Conservation (phyloP, 1,140 invertebrate species). For the Drosophila auraria region DNA sequence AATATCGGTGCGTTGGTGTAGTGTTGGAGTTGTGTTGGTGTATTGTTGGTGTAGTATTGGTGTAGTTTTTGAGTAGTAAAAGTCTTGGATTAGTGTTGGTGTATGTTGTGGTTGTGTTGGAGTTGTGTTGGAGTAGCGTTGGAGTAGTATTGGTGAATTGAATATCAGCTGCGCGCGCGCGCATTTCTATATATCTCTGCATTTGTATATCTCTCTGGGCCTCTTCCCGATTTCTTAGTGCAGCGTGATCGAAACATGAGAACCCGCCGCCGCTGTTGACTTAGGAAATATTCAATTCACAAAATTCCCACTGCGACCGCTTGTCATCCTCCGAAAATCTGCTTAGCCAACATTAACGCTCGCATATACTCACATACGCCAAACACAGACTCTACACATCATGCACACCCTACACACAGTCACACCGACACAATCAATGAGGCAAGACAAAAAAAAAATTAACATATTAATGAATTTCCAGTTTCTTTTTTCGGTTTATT, state of each 20-base stretch:
- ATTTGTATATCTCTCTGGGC: not conserved
- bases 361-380: constrained; percentile 1
- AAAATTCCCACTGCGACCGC: constrained; percentile 34
- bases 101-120: not conserved
- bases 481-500: constrained; percentile 64
- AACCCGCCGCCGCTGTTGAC: constrained; percentile 5
- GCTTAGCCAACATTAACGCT: constrained; percentile 46
- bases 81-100: not conserved
- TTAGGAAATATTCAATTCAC: constrained; percentile 39
- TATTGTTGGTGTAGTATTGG: not conserved
- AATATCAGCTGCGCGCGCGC: constrained; percentile 40
- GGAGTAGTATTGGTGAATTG: not conserved
- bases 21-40: not conserved
- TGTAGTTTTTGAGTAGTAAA: not conserved
- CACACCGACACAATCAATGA: constrained; percentile 51
- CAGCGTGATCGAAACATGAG: constrained; percentile 45
- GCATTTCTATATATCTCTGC: constrained; percentile 18
- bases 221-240: not conserved
- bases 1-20: not conserved
- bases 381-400: not conserved
- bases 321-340: constrained; percentile 39
- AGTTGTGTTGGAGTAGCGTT: not conserved
- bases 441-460: constrained; percentile 68
- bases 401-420: constrained; percentile 16
- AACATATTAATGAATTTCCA: constrained; percentile 83